phyloP scores from a whole-genome alignment of 2,113 vertebrate species.

The Copsychus sechellarum region DNA sequence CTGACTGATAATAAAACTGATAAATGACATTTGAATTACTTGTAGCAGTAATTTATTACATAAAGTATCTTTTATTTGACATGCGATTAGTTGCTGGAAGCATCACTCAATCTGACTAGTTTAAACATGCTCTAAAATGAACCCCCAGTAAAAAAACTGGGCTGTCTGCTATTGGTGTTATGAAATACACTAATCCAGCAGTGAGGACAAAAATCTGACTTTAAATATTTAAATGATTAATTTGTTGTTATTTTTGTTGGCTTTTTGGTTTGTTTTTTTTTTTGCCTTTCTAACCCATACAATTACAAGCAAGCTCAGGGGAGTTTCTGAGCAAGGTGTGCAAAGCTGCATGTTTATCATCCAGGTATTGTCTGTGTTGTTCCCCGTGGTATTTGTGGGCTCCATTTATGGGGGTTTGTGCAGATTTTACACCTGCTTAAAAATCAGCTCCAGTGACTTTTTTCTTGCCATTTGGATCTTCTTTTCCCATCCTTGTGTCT shows the following conservation, averaged over 20 bases:
- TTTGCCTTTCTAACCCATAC: slow-evolving; percentile 71
- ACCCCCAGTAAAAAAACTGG: slow-evolving; percentile 72
- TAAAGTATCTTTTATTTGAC: slow-evolving; percentile 91
- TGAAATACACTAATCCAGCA: slow-evolving; percentile 76
- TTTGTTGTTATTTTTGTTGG: not conserved
- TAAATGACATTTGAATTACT: slow-evolving; percentile 89
- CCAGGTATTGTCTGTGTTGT: slow-evolving; percentile 17
- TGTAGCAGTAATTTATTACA: slow-evolving; percentile 88
- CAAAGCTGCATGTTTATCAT: slow-evolving; percentile 45
- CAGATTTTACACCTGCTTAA: not conserved
- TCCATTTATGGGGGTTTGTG: not conserved
- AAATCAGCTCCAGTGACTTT: not conserved
- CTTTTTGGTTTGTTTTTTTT: not conserved
- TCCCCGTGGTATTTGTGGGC: slow-evolving; percentile 29
- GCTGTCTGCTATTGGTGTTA: slow-evolving; percentile 72
- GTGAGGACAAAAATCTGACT: slow-evolving; percentile 75
- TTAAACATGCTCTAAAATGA: slow-evolving; percentile 83
- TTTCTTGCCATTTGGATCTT: not conserved
- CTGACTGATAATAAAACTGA: slow-evolving; percentile 89
- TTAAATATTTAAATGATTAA: slow-evolving; percentile 81
- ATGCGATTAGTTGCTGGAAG: slow-evolving; percentile 86
- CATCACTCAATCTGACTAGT: slow-evolving; percentile 87
- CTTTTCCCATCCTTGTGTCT: not conserved
- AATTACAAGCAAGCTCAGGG: slow-evolving; percentile 75
- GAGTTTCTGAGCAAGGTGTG: slow-evolving; percentile 73